Percentiles rank a stretch among this genome's conserved stretches.
phyloP scores from a whole-genome alignment of 2,113 vertebrate species.

The Balaeniceps rex region DNA sequence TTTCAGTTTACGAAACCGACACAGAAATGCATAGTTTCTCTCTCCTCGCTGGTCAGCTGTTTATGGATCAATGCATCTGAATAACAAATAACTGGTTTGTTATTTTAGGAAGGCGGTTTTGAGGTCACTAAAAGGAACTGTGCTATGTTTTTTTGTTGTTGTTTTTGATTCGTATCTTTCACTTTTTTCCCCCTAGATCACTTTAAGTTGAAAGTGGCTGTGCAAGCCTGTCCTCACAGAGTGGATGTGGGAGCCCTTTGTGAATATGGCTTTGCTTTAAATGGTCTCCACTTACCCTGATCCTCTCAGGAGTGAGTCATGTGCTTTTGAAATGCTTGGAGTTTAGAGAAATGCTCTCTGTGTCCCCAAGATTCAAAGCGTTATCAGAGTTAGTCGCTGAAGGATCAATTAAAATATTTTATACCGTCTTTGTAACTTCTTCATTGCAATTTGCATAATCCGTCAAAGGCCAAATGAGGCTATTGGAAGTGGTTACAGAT shows the following conservation, averaged over 20 bases:
- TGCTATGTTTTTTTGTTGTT: neutral
- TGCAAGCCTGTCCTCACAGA: neutral
- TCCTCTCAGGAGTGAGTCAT: constrained; percentile 42
- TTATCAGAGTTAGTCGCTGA: neutral
- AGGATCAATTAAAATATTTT: neutral
- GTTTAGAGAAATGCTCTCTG: neutral
- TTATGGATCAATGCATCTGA: neutral
- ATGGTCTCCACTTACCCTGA: neutral
- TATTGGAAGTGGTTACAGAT: neutral
- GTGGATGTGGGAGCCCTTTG: neutral
- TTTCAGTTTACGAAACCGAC: neutral
- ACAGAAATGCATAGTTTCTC: neutral
- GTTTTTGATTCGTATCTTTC: neutral
- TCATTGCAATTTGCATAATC: neutral
- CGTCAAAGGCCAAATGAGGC: neutral
- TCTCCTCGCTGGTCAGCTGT: neutral
- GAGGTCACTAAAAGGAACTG: constrained; percentile 8
- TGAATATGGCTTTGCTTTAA: neutral
- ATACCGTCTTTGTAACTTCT: neutral
- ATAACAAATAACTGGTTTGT: neutral
- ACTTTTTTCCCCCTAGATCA: neutral
- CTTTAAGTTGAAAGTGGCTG: neutral
- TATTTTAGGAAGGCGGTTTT: constrained; percentile 19
- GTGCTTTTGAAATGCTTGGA: neutral
- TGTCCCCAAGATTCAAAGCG: neutral